phyloP scores from a whole-genome alignment of 2,797 vertebrate species.

The Tokudaia muenninki region DNA sequence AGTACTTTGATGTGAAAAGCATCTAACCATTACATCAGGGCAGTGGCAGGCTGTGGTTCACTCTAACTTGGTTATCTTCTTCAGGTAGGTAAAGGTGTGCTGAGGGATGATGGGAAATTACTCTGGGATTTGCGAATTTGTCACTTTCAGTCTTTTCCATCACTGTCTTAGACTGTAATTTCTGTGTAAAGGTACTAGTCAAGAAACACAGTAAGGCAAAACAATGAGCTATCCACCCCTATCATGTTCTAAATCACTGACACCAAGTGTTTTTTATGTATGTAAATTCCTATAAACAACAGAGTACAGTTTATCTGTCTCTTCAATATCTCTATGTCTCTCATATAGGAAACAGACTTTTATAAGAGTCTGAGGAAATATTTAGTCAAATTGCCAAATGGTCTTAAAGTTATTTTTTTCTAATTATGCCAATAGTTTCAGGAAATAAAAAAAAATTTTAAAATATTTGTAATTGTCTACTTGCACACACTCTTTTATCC shows the following conservation, averaged over 20 bases:
- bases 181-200: neutral
- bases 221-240: neutral
- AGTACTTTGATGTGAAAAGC: conserved; percentile 12
- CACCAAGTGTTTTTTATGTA: neutral
- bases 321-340: neutral
- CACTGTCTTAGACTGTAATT: conserved; percentile 15
- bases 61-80: conserved; percentile 14
- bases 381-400: conserved; percentile 48
- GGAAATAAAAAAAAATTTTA: conserved; percentile 24
- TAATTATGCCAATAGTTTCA: conserved; percentile 37
- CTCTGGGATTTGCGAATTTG: neutral
- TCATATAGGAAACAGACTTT: conserved; percentile 30
- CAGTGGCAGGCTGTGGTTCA: neutral
- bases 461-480: neutral
- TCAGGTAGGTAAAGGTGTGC: neutral
- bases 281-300: neutral
- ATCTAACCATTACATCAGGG: neutral
- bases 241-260: conserved; percentile 38
- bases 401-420: conserved; percentile 45
- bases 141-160: conserved; percentile 6
- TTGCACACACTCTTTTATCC: conserved; percentile 19
- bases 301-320: neutral
- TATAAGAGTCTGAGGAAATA: conserved; percentile 44
- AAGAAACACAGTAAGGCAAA: conserved; percentile 15
- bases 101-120: neutral